Evolutionary conservation across 2,888 invertebrate genomes (phyloP), one percentile per base, ranked within the genome.

Genomic region (Julus scanicus): DNA sequence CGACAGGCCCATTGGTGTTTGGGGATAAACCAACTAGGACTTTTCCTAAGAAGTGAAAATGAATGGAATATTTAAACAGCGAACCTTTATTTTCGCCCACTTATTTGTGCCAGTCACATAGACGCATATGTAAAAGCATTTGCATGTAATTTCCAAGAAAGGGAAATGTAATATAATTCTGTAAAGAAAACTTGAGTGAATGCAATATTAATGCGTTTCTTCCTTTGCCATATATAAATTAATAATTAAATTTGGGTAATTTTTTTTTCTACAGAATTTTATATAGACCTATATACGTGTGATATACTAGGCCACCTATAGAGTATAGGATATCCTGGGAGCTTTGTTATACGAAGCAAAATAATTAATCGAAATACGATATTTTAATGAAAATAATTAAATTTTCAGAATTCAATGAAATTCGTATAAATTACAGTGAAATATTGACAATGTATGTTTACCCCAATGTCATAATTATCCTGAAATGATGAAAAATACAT

Each of bases 81-180:
- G 29, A 29, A n/a, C 29, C 63, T 6, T 20, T 20, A 80, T 80
- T 80, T 80, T 37, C 29, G 80, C 80, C 11, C 80, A 80, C 29
- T 80, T 80, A 80, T 80, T 80, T 13, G 29, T 80, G 80, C 37
- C 80, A 80, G 80, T 80, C 80, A 80, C 80, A 80, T 80, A n/a
- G n/a, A 80, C 20, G 37, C 80, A 29, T 20, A 29, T 37, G 80
- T 80, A 37, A 80, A 80, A 80, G 80, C 80, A 80, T 80, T 80
- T 80, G 13, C 80, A 37, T 80, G 80, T 80, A 80, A 29, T 80
- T 80, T 37, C 29, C 37, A 6, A 80, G 80, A 80, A 37, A 80
- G 37, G 80, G 37, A 80, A 80, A 80, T 37, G 37, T 80, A 80
- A 80, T 80, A 80, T 37, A 80, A 80, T 80, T 80, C 80, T 80